Base-by-base conservation (phyloP, 2,797 vertebrate species). In the Coendou prehensilis region DNA sequence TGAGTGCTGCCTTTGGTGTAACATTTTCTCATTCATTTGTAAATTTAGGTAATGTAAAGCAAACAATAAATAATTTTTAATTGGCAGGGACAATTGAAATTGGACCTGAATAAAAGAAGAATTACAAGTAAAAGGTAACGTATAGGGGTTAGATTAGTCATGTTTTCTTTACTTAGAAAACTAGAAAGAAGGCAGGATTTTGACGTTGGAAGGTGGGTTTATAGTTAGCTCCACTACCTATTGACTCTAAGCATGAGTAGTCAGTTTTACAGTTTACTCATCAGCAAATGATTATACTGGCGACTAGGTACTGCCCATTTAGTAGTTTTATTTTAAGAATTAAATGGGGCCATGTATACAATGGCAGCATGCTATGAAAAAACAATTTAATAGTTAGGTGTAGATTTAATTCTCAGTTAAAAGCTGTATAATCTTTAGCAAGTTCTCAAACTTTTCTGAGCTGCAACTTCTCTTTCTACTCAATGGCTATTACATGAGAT, bases 21-120 rank as follows among this genome's bases (percentile, higher is more conserved):
- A 67, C 5, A 69, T 75, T 88, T 92, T 94, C 26, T 92, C 23
- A 78, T 37, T 71, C 26, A 37, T 80, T 94, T 85, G 37, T 84
- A 80, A 56, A 57, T 75, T 96, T 88, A 91, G 73, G 47, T 2
- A 54, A 80, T 54, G 11, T 23, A 41, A 94, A 23, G 20, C 28
- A 86, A 18, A 71, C 15, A n/a, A 73, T 23, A 76, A 50, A 50
- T 50, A 28, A 33, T 41, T 54, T 33, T 64, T 89, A 69, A 54
- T 4, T 87, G 84, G 20, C 4, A 67, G n/a, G 30, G 6, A 7
- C 50, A 15, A 7, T 18, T 83, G 73, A 94, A 82, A 82, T 93
- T 71, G 41, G 2, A n/a, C 13, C 73, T 88, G 33, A 90, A 28
- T 28, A 86, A n/a, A 56, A 73, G 33, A 86, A 94, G n/a, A 33